Evolutionary conservation across 2,113 vertebrate species (phyloP), one percentile per base, ranked within the genome.

Genomic region (Nicator chloris): DNA sequence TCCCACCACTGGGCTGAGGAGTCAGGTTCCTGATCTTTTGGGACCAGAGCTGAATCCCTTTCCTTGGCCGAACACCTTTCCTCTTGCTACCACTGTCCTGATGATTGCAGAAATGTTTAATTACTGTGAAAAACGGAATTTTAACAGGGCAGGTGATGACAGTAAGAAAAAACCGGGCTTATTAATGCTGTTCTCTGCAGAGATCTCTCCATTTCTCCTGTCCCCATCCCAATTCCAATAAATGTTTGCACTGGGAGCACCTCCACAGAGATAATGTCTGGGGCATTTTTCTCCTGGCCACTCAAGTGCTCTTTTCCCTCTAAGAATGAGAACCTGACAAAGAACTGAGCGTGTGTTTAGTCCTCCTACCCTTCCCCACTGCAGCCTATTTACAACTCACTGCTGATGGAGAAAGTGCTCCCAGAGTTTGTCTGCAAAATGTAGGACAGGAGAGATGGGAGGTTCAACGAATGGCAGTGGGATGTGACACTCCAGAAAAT

Each of bases 401-500:
- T 92, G 54, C 63, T 39, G 71, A 45, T 0, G 0, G 22, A 42
- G 50, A 71, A 61, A 50, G 53, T 3, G 31, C 69, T 70, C 89
- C 61, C 40, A 20, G 61, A 75, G 17, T 26, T 40, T 8, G 59
- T 11, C 79, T 56, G 61, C 31, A 51, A 16, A 33, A 40, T 0
- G 4, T 0, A 12, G 66, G 70, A 13, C 31, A 23, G 77, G n/a
- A 60, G 49, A 1, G 13, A n/a, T 0, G 1, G 33, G 14, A 31
- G 23, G 37, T 17, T 24, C 39, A 39, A 11, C 33, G 33, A 27
- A 17, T 0, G 21, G 11, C 13, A 10, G 37, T 2, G 61, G 70
- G 89, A 31, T 2, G 2, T 3, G 31, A 19, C 31, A 2, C 15
- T 9, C 5, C 15, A 0, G 0, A 4, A 2, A 64, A 40, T 4